These are phyloP conservation scores for Morpho deidamia DNA, from an alignment of 2,888 invertebrate genomes.

Conservation along the genomic window DNA sequence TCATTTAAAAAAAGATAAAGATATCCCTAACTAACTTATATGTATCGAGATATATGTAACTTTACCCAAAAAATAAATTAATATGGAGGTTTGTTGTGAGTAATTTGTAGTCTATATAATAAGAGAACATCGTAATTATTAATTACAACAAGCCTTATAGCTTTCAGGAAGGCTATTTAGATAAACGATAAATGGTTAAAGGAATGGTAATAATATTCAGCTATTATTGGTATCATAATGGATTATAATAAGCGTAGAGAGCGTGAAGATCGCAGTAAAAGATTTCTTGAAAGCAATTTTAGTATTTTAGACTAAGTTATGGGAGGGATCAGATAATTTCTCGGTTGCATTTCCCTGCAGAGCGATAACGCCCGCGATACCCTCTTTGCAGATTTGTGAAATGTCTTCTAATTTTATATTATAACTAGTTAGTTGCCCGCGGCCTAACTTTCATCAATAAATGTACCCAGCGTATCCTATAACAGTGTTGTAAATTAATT, in stretches of 20 bases:
- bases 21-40: too few species aligned
- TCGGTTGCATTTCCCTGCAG: slow-evolving; percentile 57
- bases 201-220: slow-evolving; percentile 60
- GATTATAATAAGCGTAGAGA: slow-evolving; percentile 69
- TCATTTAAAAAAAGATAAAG: too few species aligned
- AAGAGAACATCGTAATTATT: slow-evolving; percentile 13
- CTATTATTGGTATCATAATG: slow-evolving; percentile 70
- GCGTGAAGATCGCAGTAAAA: slow-evolving; percentile 71
- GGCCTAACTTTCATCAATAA: slow-evolving; percentile 9
- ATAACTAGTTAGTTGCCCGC: slow-evolving; percentile 11
- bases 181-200: slow-evolving; percentile 32
- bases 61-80: not conserved
- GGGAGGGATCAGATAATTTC: slow-evolving; percentile 70
- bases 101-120: not conserved
- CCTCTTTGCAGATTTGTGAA: slow-evolving; percentile 36
- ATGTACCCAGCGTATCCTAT: not conserved
- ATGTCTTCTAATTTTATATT: slow-evolving; percentile 24
- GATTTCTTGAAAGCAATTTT: slow-evolving; percentile 74
- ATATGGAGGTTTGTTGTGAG: not conserved
- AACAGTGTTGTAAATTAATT: not conserved
- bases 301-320: slow-evolving; percentile 72
- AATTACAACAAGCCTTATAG: slow-evolving; percentile 18
- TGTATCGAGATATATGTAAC: too few species aligned
- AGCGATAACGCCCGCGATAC: slow-evolving; percentile 58
- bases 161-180: slow-evolving; percentile 30